Evolutionary conservation across 2,113 vertebrate species (phyloP), one percentile per base, ranked within the genome.

Genomic region (Ploceus nigricollis): DNA sequence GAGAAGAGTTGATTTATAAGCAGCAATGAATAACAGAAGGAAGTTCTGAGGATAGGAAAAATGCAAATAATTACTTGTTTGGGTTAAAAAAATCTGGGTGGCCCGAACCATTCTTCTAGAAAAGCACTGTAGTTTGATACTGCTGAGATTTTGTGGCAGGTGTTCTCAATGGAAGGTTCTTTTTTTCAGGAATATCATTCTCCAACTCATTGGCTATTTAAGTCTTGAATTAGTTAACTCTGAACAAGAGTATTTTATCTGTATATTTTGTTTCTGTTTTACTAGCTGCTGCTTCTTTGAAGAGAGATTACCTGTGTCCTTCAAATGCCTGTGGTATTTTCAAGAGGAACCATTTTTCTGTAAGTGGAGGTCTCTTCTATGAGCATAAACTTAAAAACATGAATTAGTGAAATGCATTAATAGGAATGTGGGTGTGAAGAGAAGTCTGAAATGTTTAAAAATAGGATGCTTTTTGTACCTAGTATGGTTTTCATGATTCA

Each of bases 311-410:
- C 42, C 50, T n/a, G 33, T 83, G 63, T 56, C 79, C 64, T 73
- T 90, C 88, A 85, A 57, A 92, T 93, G 56, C 20, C 82, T 89
- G 23, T 90, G 64, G 13, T 86, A 47, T 80, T 93, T 92, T 71
- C 56, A 73, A 70, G 64, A 94, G 39, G 42, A 94, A 39, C 42
- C 21, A 15, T 65, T 50, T 73, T 73, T 90, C 79, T 90, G 64
- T 90, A 90, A 95, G 65, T 90, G 39, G 24, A 92, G 5, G 5
- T 78, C 24, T 88, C 77, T 58, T 73, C 50, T 39, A 1, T 63
- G 54, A 90, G 54, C 8, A 42, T 57, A 13, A 82, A 57, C 77
- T 77, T 65, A 9, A 37, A 65, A 82, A 11, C 31, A 8, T 58
- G 33, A 73, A 63, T 86, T 90, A 77, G 12, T 66, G 40, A 47